Evolutionary conservation across 1,140 invertebrate species (phyloP), one percentile per base, ranked within the genome.

Genomic region (Trichoplusia ni): DNA sequence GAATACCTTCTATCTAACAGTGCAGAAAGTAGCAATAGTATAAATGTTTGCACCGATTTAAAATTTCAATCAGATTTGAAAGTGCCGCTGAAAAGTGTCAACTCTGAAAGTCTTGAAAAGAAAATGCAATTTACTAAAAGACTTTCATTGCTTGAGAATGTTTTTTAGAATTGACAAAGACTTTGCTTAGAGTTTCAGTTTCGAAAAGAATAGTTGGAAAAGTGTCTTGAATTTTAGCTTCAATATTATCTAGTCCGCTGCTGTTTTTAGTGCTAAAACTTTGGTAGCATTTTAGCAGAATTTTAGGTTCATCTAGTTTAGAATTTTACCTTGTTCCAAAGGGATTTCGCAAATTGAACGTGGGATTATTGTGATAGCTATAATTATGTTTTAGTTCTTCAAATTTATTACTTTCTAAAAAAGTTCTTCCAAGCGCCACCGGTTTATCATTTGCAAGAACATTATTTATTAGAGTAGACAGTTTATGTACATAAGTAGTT

Each of bases 121-220:
- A 27, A 44, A 58, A 58, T 58, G 38, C 44, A 62, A 62, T 51
- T 37, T 49, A 49, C 59, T 38, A 62, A 49, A 51, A 62, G 18
- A 62, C 37, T 58, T 29, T 42, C 18, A 58, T 42, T 42, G 23
- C 38, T 25, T 25, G 14, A n/a, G 16, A 44, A 14, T 25, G 38
- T 58, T 62, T n/a, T n/a, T 63, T 49, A 2, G 29, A 27, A 44
- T 60, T 46, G 1, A 51, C 47, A 14, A 21, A 2, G 46, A 9
- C 13, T 49, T 18, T 6, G 25, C 46, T 29, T 31, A 14, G 19
- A 31, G 25, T 38, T 54, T 37, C 31, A 38, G 37, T 54, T 37
- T 38, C 49, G 14, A 33, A 37, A 25, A 46, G 21, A 13, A 46
- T 18, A 9, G 8, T 29, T 6, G 14, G 31, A 31, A 1, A 29